A percentile compares a stretch with the other conserved stretches of the same genome.
Conservation (phyloP, 2,888 invertebrate genomes). For the Parapristionchus giblindavisi region DNA sequence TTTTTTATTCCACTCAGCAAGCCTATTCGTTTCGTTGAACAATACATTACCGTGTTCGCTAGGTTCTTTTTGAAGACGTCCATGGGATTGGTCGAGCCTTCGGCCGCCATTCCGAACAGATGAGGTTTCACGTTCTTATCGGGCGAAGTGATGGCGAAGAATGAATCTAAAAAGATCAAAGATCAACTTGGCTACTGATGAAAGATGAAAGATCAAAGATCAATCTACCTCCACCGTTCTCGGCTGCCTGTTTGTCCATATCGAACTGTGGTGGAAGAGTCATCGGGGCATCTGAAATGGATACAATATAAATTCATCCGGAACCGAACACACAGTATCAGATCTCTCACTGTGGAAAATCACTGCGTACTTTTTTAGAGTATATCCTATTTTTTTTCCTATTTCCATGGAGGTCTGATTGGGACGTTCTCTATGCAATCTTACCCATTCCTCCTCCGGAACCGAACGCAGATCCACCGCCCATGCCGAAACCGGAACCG, state of each 20-base stretch:
- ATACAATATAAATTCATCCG: too few relatives aligned
- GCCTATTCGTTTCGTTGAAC: too few relatives aligned
- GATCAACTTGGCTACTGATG: background rate
- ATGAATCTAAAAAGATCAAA: constrained; percentile 15
- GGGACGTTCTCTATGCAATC: background rate
- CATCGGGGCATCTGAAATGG: constrained; percentile 31
- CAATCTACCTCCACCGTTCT: constrained; percentile 1
- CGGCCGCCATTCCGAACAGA: constrained; percentile 32
- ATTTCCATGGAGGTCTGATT: background rate
- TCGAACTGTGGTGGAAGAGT: constrained; percentile 38
- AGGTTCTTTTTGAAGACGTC: constrained; percentile 13
- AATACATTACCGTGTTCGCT: too few relatives aligned
- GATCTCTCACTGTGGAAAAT: too few relatives aligned
- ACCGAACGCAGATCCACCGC: constrained; percentile 11
- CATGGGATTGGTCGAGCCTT: constrained; percentile 3
- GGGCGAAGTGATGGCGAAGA: constrained; percentile 31
- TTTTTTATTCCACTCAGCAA: too few relatives aligned
- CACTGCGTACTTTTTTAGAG: background rate
- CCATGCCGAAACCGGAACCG: constrained; percentile 20
- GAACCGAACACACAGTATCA: too few relatives aligned
- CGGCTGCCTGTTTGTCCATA: constrained; percentile 21
- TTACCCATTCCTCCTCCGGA: background rate
- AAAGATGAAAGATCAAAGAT: background rate
- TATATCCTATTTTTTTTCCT: background rate
- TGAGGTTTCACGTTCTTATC: constrained; percentile 33